Base-by-base conservation (phyloP, 2,888 invertebrate genomes). In the Tortrix viridana region DNA sequence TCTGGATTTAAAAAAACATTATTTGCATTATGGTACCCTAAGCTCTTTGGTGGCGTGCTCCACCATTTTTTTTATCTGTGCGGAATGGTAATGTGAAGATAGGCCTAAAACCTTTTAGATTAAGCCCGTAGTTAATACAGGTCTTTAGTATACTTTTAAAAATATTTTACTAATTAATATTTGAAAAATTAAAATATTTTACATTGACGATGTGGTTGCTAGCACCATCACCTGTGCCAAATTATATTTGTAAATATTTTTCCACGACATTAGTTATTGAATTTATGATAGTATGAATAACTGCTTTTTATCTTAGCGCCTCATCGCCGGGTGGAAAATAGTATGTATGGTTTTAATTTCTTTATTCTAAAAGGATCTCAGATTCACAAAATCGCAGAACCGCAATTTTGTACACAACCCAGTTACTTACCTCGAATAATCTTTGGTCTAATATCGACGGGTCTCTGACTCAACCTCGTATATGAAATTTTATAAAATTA, bases 51-150 rank as follows among this genome's bases (percentile, higher is more conserved):
- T 44, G 49, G 49, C 20, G 16, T 23, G 44, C 44, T 38, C 18
- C 47, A 16, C 14, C 23, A 38, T 41, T 1, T 26, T 55, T 19
- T 63, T 58, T 46, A 26, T 55, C 49, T 22, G 18, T 32, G 47
- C 47, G 52, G 41, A 53, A 32, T 46, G 53, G 58, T 41, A 41
- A 41, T 16, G 41, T 71, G 56, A 66, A 58, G 54, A 60, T 77
- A 86, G 89, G 90, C 90, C 90, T 90, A 90, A 91, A 88, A 76
- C 81, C 75, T 77, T 74, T 74, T 82, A 88, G 85, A 74, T 66
- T 89, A 89, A 90, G 89, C 87, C 88, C 87, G 86, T 89, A 89
- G 88, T 80, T 82, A 66, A 82, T 84, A 88, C 88, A 88, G 86
- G 86, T 80, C 74, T 79, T 60, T 85, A 86, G 82, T 79, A 81